These are phyloP conservation scores for Eurystomus glaucurus DNA, from an alignment of 2,797 vertebrate genomes.

Conservation along the genomic window DNA sequence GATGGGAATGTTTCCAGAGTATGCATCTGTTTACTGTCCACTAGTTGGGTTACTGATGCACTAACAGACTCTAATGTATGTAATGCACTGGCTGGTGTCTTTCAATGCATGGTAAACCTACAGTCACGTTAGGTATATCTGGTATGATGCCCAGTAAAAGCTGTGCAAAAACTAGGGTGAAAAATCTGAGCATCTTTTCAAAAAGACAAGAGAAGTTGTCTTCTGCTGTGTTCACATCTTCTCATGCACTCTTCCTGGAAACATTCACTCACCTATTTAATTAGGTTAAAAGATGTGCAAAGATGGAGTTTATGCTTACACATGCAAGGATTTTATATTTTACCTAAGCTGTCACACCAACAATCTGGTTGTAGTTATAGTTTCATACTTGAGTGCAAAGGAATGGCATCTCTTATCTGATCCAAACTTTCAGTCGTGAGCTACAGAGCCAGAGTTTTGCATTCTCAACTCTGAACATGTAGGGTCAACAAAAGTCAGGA, in stretches of 20 bases:
- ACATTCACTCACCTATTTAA: neutral
- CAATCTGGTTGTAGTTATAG: neutral
- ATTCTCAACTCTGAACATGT: neutral
- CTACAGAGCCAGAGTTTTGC: neutral
- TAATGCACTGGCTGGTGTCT: neutral
- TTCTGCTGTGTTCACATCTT: neutral
- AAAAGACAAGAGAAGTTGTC: neutral
- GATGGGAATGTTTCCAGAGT: neutral
- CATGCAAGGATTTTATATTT: neutral
- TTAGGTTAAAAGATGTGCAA: neutral
- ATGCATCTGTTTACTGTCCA: neutral
- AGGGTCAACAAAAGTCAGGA: constrained; percentile 4
- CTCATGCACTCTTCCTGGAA: neutral
- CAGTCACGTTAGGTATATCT: neutral
- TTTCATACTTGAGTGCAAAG: neutral
- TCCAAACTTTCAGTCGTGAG: neutral
- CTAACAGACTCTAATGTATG: neutral
- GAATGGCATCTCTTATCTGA: neutral
- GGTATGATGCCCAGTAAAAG: neutral
- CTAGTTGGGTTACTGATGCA: neutral
- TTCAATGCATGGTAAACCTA: neutral
- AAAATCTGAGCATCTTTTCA: neutral
- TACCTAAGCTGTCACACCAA: neutral
- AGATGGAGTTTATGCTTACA: neutral
- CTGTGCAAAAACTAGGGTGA: neutral